Percentiles rank a stretch among this genome's conserved stretches.
These are phyloP conservation scores for Caenorhabditis sp. DNA, from an alignment of 2,888 invertebrate species.

Conservation along the genomic window DNA sequence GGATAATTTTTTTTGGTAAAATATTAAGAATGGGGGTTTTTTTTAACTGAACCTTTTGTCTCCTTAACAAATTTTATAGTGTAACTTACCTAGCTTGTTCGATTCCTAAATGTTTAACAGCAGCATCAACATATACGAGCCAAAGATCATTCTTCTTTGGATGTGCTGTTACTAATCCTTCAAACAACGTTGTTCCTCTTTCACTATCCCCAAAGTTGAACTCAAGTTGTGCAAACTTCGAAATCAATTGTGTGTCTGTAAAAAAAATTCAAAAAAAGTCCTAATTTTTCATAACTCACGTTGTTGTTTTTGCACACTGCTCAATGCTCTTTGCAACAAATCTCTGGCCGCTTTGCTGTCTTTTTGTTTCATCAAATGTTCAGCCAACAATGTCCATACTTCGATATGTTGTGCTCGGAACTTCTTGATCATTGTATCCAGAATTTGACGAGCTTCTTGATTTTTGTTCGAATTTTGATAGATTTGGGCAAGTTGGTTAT, in stretches of 20 bases:
- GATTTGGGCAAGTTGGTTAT: conserved; percentile 82
- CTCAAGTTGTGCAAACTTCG: conserved; percentile 88
- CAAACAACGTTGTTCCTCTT: conserved; percentile 86
- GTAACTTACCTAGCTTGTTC: conserved; percentile 80
- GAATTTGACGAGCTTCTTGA: conserved; percentile 80
- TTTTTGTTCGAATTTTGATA: conserved; percentile 77
- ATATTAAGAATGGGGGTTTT: background rate
- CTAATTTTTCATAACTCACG: conserved; percentile 39
- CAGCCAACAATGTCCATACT: conserved; percentile 78
- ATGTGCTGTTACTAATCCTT: conserved; percentile 78
- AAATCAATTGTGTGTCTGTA: conserved; percentile 84
- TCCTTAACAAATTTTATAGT: background rate
- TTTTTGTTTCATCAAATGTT: conserved; percentile 80
- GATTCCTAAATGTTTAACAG: conserved; percentile 79
- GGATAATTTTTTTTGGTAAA: background rate
- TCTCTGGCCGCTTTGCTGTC: conserved; percentile 83
- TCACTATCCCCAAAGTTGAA: conserved; percentile 81
- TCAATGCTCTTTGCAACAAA: conserved; percentile 82
- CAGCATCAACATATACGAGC: conserved; percentile 85
- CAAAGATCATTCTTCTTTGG: conserved; percentile 89
- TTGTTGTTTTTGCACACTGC: conserved; percentile 76
- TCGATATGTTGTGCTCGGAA: conserved; percentile 75
- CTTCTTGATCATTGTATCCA: conserved; percentile 80
- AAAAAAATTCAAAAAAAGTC: conserved; percentile 7
- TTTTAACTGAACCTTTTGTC: background rate